Base-by-base conservation (phyloP, 2,888 invertebrate species). In the Polydrusus cervinus region DNA sequence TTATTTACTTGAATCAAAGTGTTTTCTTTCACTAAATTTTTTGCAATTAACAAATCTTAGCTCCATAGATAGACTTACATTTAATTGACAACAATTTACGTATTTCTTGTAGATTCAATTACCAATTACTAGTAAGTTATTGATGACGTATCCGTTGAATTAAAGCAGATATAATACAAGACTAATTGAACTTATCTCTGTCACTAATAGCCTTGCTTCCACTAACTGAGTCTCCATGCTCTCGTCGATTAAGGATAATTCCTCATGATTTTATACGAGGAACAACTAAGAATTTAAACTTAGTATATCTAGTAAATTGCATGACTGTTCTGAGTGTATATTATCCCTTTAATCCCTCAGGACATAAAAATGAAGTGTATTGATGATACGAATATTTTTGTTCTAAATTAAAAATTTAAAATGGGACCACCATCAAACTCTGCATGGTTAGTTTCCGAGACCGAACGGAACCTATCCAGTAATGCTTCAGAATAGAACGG, bases 101-200 rank as follows among this genome's bases (percentile, higher is more conserved):
- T 64, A 53, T 53, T 71, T 55, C 64, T 49, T 64, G 40, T 74
- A 74, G 61, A 74, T 67, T 55, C 55, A 62, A 49, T 43, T 61
- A 60, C 70, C 70, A 74, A 74, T 70, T 69, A 74, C 66, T 53
- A 43, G 61, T 65, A 51, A 70, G 70, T 74, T 74, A 70, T 66
- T 69, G 68, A 55, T 70, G 51, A 70, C 47, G 49, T 65, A 60
- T 69, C 61, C n/a, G 64, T 34, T 60, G 70, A 74, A 70, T 74
- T 74, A 70, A 70, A 71, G 68, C 16, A 62, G 61, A 64, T 70
- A 69, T 69, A 74, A 76, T 71, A 72, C 73, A 53, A 49, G 77
- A 77, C 76, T 77, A 76, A 79, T 78, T 79, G 76, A 77, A 68
- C 67, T 60, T 74, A 74, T 68, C 64, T 61, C 66, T 65, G 71